A percentile compares a stretch with the other conserved stretches of the same genome.
These are phyloP conservation scores for Tapera naevia DNA, from an alignment of 2,797 vertebrate species.

Conservation along the genomic window DNA sequence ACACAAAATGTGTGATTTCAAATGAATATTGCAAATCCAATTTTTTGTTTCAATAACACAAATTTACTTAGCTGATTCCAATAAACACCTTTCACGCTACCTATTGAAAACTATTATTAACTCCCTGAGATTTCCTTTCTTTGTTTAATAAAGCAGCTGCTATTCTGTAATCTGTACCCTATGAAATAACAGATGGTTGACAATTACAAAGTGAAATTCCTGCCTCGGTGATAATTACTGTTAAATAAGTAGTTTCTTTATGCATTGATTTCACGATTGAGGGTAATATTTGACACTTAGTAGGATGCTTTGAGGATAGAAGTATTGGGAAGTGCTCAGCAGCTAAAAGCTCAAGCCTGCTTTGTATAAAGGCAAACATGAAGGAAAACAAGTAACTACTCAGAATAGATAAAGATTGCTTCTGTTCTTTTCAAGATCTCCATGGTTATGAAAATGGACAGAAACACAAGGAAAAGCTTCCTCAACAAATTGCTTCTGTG, in stretches of 20 bases:
- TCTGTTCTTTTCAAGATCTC: not conserved
- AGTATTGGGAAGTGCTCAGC: not conserved
- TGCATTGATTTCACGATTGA: not conserved
- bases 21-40: not conserved
- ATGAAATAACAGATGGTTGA: not conserved
- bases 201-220: not conserved
- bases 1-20: not conserved
- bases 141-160: not conserved
- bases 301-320: not conserved
- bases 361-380: not conserved
- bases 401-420: not conserved
- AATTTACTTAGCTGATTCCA: not conserved
- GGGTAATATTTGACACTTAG: not conserved
- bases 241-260: slow-evolving; percentile 23
- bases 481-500: not conserved
- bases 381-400: not conserved
- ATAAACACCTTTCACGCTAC: not conserved
- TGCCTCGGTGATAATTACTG: slow-evolving; percentile 1
- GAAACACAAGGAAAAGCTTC: slow-evolving; percentile 16
- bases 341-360: not conserved
- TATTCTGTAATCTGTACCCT: not conserved
- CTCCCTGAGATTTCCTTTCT: not conserved
- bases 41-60: not conserved
- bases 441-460: not conserved
- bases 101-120: not conserved